Conservation (phyloP, 2,797 vertebrate genomes). For the Megalops cyprinoides region DNA sequence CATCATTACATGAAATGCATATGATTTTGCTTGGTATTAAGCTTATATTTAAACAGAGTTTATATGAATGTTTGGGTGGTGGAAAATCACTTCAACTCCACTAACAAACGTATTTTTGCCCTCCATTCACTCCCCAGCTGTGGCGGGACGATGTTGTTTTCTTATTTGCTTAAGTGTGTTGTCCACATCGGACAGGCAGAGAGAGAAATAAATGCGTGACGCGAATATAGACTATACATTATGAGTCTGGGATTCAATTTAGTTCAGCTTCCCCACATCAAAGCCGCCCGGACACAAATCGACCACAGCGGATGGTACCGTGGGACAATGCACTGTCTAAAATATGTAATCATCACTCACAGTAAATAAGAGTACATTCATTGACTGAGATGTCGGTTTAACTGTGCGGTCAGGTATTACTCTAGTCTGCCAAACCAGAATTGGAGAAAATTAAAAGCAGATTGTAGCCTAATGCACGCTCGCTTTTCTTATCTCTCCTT, state of each 20-base stretch:
- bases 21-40: no score
- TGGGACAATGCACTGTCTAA: conserved; percentile 1
- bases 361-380: not conserved
- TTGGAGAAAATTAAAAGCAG: not conserved
- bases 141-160: no score
- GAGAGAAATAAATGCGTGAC: not conserved
- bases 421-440: conserved; percentile 9
- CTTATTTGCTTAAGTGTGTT: not conserved
- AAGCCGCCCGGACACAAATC: not conserved
- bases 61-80: no score
- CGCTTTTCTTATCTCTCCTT: not conserved
- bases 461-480: not conserved
- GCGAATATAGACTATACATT: not conserved
- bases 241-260: not conserved
- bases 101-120: no score
- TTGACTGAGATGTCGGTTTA: not conserved
- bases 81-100: no score
- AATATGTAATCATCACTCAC: not conserved
- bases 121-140: no score
- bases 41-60: no score
- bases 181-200: not conserved
- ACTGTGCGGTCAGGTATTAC: conserved; percentile 9
- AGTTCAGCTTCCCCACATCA: conserved; percentile 15
- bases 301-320: not conserved
- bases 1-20: no score